Evolutionary conservation across 2,113 vertebrate species (phyloP).

Genomic region (Myrmophylax atrothorax): DNA sequence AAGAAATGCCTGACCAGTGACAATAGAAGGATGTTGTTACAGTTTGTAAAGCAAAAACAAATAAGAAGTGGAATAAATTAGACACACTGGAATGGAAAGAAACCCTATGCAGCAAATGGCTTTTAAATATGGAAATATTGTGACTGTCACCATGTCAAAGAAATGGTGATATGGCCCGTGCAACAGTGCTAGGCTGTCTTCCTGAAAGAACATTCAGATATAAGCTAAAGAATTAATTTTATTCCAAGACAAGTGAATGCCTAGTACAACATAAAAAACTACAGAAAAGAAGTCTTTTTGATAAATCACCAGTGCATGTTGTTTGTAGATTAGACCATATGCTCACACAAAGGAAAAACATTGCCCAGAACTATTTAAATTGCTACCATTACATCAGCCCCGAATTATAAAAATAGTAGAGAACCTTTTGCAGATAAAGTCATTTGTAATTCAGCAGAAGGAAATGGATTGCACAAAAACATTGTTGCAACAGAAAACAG

Average conservation of each 20-base stretch:
- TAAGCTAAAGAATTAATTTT: background rate
- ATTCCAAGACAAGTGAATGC: background rate
- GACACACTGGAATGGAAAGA: background rate
- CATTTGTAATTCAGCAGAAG: constrained; percentile 32
- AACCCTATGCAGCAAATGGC: background rate
- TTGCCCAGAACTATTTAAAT: constrained; percentile 27
- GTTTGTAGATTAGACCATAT: constrained; percentile 4
- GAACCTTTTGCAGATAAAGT: constrained; percentile 39
- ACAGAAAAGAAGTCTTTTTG: background rate
- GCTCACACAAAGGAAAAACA: background rate
- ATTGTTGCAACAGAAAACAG: background rate
- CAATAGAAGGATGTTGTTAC: background rate
- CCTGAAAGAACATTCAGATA: background rate
- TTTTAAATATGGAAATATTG: background rate
- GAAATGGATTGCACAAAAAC: constrained; percentile 27
- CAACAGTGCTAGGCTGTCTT: background rate
- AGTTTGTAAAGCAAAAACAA: background rate
- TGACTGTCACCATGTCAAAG: background rate
- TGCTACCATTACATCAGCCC: constrained; percentile 28
- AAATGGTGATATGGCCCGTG: background rate
- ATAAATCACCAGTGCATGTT: background rate
- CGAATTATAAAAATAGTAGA: background rate
- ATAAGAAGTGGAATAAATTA: background rate
- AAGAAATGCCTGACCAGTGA: background rate
- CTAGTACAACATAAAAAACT: background rate